Conservation (phyloP, 2,113 vertebrate genomes). For the zebrafish (Danio rerio) region DNA sequence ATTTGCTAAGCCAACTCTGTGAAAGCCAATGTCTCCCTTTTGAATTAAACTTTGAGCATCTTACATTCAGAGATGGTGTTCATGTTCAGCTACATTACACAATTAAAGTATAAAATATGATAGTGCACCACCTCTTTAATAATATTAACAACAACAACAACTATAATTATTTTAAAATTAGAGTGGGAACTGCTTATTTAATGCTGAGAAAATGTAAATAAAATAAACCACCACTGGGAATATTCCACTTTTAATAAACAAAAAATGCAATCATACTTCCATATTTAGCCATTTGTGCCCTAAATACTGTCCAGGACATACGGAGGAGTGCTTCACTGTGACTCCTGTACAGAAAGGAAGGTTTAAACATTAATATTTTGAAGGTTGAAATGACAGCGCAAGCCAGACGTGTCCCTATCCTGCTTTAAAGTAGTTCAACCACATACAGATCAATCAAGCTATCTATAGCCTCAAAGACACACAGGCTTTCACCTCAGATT, state of each 20-base stretch:
- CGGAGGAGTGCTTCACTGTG: neutral
- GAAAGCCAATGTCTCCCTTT: no score
- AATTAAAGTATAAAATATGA: no score
- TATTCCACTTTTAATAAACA: neutral
- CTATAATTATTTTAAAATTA: no score
- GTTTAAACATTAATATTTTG: conserved; percentile 26
- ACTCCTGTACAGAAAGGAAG: neutral
- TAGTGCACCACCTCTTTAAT: no score
- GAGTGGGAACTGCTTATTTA: no score
- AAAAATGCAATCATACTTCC: neutral
- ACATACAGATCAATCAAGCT: conserved; percentile 18
- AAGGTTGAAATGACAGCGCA: conserved; percentile 20
- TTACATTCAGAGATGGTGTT: no score
- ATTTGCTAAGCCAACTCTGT: no score
- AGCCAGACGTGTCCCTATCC: neutral
- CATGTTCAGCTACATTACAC: no score
- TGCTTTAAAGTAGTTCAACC: neutral
- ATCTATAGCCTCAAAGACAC: conserved; percentile 21
- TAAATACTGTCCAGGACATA: neutral
- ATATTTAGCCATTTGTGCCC: neutral
- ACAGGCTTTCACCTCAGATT: neutral
- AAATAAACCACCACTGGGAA: neutral
- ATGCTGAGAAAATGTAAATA: no score
- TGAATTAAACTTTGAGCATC: no score
- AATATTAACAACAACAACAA: no score